Evolutionary conservation across 1,140 invertebrate genomes (phyloP), one percentile per base, ranked within the genome.

Genomic region (Probaryconus sp.): DNA sequence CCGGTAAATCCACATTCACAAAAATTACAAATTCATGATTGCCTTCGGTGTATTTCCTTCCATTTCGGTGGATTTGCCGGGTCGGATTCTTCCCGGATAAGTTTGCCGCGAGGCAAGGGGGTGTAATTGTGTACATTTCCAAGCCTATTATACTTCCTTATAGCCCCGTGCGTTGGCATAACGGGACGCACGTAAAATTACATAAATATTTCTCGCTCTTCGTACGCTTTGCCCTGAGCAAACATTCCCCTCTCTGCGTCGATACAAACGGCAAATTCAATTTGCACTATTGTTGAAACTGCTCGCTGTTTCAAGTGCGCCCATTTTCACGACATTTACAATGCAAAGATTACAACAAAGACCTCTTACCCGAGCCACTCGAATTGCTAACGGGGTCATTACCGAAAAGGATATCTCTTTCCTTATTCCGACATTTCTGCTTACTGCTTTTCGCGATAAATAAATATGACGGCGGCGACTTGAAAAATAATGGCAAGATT

Each of bases 231-330:
- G 14, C 31, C 31, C 2, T 3, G 2, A n/a, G 7, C 31, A 17
- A 37, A 24, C 37, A 17, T 24, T 35, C 26, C 11, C 30, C 11
- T 3, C 47, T 21, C 9, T 10, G 11, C 33, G 31, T 14, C 33
- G 13, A 53, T 53, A 53, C 48, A 30, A 47, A 50, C 28, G 38
- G 28, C 40, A 43, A 45, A 58, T 58, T 43, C 38, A 58, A 58
- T 58, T 58, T 58, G 16, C 53, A 45, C 53, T 43, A 43, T 53
- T 38, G 50, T 40, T 40, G 16, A 37, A 16, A 9, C 31, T 13
- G 21, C 24, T 24, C 35, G 21, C 35, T 17, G 33, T 38, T 38
- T 53, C 35, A 17, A 53, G 35, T 26, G 20, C 20, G 20, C 33
- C 20, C 31, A 50, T 51, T 51, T 5, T 13, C 48, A 13, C 35